A percentile compares a stretch with the other conserved stretches of the same genome.
Evolutionary conservation across 2,113 vertebrate species (phyloP).

Genomic region (Fulmarus glacialis): DNA sequence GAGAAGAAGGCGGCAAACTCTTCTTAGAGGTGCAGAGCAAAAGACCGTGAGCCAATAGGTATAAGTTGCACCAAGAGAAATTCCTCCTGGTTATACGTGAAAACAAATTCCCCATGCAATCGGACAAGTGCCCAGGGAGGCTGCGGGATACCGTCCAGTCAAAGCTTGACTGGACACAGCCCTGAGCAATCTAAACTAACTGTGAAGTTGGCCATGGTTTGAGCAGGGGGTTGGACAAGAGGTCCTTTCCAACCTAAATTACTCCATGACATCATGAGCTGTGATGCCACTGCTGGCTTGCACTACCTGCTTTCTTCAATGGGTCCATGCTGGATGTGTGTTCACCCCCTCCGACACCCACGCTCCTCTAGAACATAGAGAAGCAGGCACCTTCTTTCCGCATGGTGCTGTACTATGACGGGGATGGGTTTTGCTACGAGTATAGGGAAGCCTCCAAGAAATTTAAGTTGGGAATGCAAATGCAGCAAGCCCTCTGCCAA

Average conservation of each 20-base stretch:
- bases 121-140: accelerated
- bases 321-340: not conserved
- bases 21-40: not conserved
- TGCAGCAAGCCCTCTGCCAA: not conserved
- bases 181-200: not conserved
- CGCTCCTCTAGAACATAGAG: not conserved
- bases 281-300: not conserved
- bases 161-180: not conserved
- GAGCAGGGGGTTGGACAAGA: not conserved
- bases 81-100: not conserved
- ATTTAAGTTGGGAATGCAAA: not conserved
- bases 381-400: not conserved
- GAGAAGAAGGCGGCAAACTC: not conserved
- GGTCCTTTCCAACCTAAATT: not conserved
- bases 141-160: accelerated
- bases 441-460: not conserved
- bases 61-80: not conserved
- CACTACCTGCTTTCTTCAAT: accelerated
- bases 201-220: too few relatives aligned
- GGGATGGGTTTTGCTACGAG: not conserved
- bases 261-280: not conserved
- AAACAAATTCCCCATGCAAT: not conserved
- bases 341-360: not conserved
- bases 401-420: accelerated
- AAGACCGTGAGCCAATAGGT: not conserved